Conservation (phyloP, 2,888 invertebrate species). For the Rhodophaea formosa region DNA sequence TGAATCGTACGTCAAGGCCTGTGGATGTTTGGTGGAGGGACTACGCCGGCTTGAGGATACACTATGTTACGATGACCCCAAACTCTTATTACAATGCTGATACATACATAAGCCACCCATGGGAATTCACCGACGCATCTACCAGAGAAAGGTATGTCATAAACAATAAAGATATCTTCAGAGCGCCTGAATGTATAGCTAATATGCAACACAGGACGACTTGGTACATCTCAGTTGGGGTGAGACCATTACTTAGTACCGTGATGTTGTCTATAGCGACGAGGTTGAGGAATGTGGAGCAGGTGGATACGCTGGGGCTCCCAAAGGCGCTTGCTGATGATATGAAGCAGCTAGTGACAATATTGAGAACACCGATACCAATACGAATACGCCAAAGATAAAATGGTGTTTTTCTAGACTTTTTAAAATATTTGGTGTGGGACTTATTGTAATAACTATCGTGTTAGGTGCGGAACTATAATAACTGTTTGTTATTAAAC, state of each 20-base stretch:
- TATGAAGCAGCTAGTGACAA: slow-evolving; percentile 39
- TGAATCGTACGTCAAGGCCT: slow-evolving; percentile 56
- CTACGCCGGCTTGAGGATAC: slow-evolving; percentile 83
- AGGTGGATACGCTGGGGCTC: slow-evolving; percentile 58
- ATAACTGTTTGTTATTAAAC: no score
- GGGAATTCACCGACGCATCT: slow-evolving; percentile 88
- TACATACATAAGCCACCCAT: slow-evolving; percentile 90
- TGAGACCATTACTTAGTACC: slow-evolving; percentile 72
- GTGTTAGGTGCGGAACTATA: no score
- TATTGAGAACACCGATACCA: neutral
- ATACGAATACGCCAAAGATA: neutral
- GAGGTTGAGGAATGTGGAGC: slow-evolving; percentile 44
- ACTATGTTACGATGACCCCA: slow-evolving; percentile 82
- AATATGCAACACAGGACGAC: slow-evolving; percentile 57
- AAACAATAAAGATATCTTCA: slow-evolving; percentile 72
- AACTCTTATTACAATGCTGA: slow-evolving; percentile 83
- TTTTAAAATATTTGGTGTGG: no score
- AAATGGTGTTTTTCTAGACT: no score
- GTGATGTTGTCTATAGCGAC: slow-evolving; percentile 70
- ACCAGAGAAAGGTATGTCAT: slow-evolving; percentile 85
- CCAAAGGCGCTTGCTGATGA: slow-evolving; percentile 65
- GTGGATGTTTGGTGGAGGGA: slow-evolving; percentile 90
- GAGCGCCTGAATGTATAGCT: slow-evolving; percentile 58
- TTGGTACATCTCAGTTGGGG: slow-evolving; percentile 76
- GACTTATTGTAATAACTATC: no score